Conservation (phyloP, 2,888 invertebrate genomes). For the Nomada ferruginata region DNA sequence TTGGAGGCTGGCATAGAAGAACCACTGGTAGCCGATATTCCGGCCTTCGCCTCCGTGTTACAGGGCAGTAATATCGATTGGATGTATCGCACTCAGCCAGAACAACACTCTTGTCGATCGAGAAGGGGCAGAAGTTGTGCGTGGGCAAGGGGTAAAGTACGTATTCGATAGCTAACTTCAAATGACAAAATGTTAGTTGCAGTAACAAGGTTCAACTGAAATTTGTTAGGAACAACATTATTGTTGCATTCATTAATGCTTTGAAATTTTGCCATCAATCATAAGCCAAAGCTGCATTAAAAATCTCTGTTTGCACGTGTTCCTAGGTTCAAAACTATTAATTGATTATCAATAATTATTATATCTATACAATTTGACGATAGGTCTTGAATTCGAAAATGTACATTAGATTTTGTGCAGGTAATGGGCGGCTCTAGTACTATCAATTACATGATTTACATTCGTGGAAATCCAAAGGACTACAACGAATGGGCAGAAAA, state of each 20-base stretch:
- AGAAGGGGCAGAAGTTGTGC: constrained; percentile 86
- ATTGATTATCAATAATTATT: no score
- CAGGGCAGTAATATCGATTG: constrained; percentile 87
- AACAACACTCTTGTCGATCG: constrained; percentile 87
- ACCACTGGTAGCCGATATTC: constrained; percentile 88
- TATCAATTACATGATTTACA: constrained; percentile 87
- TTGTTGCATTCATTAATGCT: no score
- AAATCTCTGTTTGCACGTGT: no score
- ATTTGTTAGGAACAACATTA: no score
- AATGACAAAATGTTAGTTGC: background rate
- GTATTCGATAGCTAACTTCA: constrained; percentile 14
- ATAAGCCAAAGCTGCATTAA: no score
- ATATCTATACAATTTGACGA: background rate
- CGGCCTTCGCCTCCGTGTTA: constrained; percentile 86
- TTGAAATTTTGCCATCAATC: no score
- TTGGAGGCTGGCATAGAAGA: constrained; percentile 89
- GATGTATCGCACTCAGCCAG: constrained; percentile 89
- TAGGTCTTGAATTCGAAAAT: background rate
- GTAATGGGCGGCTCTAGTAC: constrained; percentile 87
- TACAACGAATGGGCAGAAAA: constrained; percentile 86
- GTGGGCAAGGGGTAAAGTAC: constrained; percentile 88
- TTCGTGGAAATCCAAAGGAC: constrained; percentile 86
- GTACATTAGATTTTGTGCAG: constrained; percentile 34
- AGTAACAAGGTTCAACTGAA: no score
- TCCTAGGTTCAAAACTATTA: no score